Base-by-base conservation (phyloP, 2,113 vertebrate species). In the Globicephala melas region DNA sequence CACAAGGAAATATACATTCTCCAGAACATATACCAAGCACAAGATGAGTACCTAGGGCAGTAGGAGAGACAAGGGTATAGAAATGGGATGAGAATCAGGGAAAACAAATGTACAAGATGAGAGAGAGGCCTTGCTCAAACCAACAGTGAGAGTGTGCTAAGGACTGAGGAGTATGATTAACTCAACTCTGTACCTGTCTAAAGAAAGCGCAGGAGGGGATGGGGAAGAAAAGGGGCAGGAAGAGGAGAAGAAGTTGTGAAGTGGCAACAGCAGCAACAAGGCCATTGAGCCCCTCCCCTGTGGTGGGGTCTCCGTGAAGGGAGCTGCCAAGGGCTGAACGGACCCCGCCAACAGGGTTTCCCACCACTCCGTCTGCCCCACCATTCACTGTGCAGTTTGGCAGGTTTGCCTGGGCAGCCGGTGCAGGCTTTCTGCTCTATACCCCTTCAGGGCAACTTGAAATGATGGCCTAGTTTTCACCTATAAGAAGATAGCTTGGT, bases 221-320 rank as follows among this genome's bases (percentile, higher is more conserved):
- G 50, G 17, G 5, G 28, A 9, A 11, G 86, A 23, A 60, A 36
- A 47, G 14, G 15, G 38, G 28, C 31, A 25, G 3, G 86, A 23
- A 13, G 55, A 4, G 13, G 50, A 9, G 28, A 3, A 14, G 86
- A 28, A 58, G 4, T 20, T 4, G 38, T 18, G 20, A 67, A 60
- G 41, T 2, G 0, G n/a, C 10, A 73, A 28, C 31, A 58, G 36
- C 10, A 44, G 33, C 28, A 55, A 15, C 26, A 73, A 60, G 38
- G 23, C 10, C 47, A 1, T 4, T 36, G 26, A 20, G 41, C 1
- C 0, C 14, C 53, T 23, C n/a, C 2, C 20, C 20, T 25, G 6
- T 13, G 33, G 9, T 31, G 31, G 10, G 2, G 17, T n/a, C 28
- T 47, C 28, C 33, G 28, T 38, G 23, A 62, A 71, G 7, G 31